Conservation (phyloP, 2,113 vertebrate genomes). For the Zonotrichia leucophrys region DNA sequence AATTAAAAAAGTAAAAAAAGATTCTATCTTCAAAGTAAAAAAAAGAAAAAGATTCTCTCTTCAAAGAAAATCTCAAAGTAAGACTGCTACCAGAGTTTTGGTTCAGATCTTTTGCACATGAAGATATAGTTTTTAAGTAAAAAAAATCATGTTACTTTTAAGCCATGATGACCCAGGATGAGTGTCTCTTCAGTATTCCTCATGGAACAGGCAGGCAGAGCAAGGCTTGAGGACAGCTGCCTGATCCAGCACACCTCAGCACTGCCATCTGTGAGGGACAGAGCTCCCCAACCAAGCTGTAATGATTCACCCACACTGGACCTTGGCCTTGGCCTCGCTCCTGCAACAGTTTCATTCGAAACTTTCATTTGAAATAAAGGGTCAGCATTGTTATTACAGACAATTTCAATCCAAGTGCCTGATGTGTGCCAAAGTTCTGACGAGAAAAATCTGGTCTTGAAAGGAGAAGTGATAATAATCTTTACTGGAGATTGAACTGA, state of each 20-base stretch:
- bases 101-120: not conserved
- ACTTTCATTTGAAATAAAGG: not conserved
- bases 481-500: not conserved
- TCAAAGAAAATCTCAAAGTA: not conserved
- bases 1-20: not conserved
- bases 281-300: not conserved
- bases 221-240: accelerated
- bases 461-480: not conserved
- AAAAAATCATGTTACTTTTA: not conserved
- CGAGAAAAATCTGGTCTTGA: not conserved
- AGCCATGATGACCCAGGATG: accelerated
- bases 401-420: not conserved
- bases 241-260: not conserved
- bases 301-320: not conserved
- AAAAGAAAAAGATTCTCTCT: not conserved
- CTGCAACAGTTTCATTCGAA: not conserved
- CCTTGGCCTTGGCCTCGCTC: not conserved
- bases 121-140: accelerated
- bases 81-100: not conserved
- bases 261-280: not conserved
- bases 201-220: not conserved
- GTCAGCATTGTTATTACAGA: not conserved
- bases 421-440: not conserved
- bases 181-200: not conserved
- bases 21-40: not conserved